phyloP scores from a whole-genome alignment of 2,797 vertebrate genomes.

The Apodemus agrarius region DNA sequence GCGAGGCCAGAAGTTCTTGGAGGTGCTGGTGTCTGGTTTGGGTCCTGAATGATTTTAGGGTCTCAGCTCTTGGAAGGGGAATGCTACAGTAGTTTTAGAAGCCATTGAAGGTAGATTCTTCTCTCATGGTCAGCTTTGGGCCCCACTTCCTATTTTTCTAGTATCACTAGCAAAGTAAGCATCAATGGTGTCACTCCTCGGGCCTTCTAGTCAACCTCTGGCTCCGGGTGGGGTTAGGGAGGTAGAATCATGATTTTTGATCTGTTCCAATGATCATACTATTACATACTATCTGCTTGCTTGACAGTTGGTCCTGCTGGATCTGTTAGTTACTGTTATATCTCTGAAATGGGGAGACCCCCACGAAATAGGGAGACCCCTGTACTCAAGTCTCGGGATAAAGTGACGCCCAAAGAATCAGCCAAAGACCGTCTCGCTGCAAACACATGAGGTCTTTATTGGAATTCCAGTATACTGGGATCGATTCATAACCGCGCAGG shows the following conservation, averaged over 20 bases:
- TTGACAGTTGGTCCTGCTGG: background rate
- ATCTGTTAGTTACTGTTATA: background rate
- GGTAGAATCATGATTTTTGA: background rate
- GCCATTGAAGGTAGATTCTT: too few species aligned
- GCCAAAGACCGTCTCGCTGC: too few species aligned
- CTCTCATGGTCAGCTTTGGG: background rate
- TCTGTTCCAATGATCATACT: background rate
- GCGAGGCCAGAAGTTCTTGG: background rate
- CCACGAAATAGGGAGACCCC: too few species aligned
- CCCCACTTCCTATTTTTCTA: background rate
- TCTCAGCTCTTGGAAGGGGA: background rate
- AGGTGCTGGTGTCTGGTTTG: background rate
- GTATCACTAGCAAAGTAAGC: background rate
- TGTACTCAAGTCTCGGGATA: too few species aligned
- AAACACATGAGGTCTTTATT: too few species aligned
- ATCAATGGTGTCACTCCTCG: background rate
- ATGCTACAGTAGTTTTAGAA: background rate
- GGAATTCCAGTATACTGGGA: too few species aligned
- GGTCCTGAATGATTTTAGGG: background rate
- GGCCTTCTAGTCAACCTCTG: background rate
- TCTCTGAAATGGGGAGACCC: too few species aligned
- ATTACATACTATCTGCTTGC: background rate
- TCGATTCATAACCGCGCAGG: too few species aligned
- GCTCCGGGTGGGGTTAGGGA: too few species aligned
- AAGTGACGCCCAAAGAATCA: too few species aligned